Base-by-base conservation (phyloP, 2,113 vertebrate genomes). In the Octodon degus region DNA sequence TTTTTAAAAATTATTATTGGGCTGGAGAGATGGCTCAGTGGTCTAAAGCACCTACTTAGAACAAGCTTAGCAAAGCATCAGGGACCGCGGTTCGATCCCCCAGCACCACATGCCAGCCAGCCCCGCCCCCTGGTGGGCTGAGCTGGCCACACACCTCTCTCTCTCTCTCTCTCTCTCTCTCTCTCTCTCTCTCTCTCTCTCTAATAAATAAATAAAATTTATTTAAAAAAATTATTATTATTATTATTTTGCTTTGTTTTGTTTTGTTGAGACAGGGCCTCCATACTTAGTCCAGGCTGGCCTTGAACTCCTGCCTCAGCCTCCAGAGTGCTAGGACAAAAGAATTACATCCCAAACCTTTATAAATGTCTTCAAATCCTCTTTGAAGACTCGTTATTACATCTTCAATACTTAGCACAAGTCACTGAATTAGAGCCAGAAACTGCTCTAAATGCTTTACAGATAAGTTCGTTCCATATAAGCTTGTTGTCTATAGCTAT, bases 341-440 rank as follows among this genome's bases (percentile, higher is more conserved):
- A 20, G 43, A 43, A 70, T 70, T 77, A 43, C 72, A 27, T 77
- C 24, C 10, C 14, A 77, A 77, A 14, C 40, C 37, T 72, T 77
- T 77, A 76, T 27, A 76, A 76, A 76, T 77, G 43, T 77, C 43
- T 27, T 50, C 13, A 7, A 16, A 50, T 77, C 6, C 2, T 77
- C 40, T 47, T 77, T 77, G 74, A 50, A 79, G 86, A 87, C 68
- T 94, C 72, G 81, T 37, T 74, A 55, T 58, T 80, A 80, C 19
- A 76, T 86, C 72, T 76, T 80, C n/a, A 62, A 22, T 89, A 68
- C 16, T 94, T 77, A 90, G n/a, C 25, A 86, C 32, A 93, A 70
- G 83, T 87, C 47, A 88, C 84, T 65, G 83, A 30, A 63, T 95
- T 79, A 65, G 32, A 96, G 83, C 32, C 32, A 70, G 43, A 90